Evolutionary conservation across 2,113 vertebrate species (phyloP), one percentile per base, ranked within the genome.

Genomic region (Xiphophorus maculatus): DNA sequence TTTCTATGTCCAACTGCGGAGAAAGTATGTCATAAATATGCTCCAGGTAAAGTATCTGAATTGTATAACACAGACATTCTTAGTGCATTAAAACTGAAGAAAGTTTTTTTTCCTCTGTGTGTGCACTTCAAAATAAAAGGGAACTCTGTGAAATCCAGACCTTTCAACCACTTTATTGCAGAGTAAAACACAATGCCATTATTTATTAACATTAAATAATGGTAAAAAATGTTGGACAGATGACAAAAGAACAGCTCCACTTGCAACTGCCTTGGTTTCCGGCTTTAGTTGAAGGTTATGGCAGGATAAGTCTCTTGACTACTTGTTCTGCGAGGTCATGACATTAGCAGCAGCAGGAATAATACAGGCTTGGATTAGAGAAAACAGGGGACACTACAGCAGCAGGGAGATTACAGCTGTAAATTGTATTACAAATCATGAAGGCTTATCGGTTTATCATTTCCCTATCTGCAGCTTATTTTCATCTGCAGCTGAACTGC

Each of bases 381-480:
- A 54, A 14, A 73, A 64, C 76, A 74, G 81, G 68, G 27, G 67
- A 74, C 69, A 71, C 54, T 83, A 82, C 85, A 87, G 83, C 69
- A 80, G 75, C 76, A 77, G 13, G 71, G 85, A 82, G 90, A 92
- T 92, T 92, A 91, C 77, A 87, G 76, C 32, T 8, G 71, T 79
- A 92, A 92, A 93, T 87, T 89, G 84, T 89, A 90, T 92, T 89
- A 89, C 86, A 90, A 91, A 89, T 90, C 89, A 86, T 62, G 30
- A 76, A 73, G 73, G 89, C 77, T 92, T 87, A 90, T 89, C 71
- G 19, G 40, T 87, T 90, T 90, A 88, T 86, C 81, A 90, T 80
- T 88, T 84, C 68, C 30, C 79, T 73, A 66, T 76, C 77, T 76
- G 73, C 67, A 25, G 42, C 67, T 27, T 69, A 79, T 63, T 88